A percentile compares a stretch with the other conserved stretches of the same genome.
Evolutionary conservation across 1,140 invertebrate genomes (phyloP).

Genomic region (Neotoxoptera formosana): DNA sequence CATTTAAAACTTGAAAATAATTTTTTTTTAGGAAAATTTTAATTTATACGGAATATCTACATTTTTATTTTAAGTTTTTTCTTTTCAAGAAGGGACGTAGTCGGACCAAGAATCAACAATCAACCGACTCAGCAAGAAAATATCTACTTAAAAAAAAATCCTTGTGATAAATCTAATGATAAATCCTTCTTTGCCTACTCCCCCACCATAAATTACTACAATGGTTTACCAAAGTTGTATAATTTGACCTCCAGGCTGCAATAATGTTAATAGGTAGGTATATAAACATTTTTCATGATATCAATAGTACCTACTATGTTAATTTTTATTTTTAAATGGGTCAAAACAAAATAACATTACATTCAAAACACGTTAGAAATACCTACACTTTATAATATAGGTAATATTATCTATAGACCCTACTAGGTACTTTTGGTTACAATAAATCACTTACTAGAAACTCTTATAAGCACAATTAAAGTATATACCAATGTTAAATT

Average conservation of each 20-base stretch:
- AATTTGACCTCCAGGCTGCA: neutral
- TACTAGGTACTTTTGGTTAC: neutral
- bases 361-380: neutral
- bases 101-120: neutral
- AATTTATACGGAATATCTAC: neutral
- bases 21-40: neutral
- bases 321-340: slow-evolving; percentile 30
- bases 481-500: neutral
- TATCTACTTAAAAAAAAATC: neutral
- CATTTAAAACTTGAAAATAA: neutral
- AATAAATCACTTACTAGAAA: neutral
- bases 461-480: slow-evolving; percentile 7
- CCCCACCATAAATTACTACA: neutral
- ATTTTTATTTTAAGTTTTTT: too few relatives aligned
- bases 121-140: too few relatives aligned
- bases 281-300: neutral
- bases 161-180: neutral
- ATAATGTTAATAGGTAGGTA: neutral
- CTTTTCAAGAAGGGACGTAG: too few relatives aligned
- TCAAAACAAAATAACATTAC: slow-evolving; percentile 19
- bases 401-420: neutral
- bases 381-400: neutral
- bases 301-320: slow-evolving; percentile 23
- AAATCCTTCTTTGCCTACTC: neutral
- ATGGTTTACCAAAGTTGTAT: neutral